Percentiles rank a stretch among this genome's conserved stretches.
Evolutionary conservation across 2,113 vertebrate genomes (phyloP).

Genomic region (Ochotona princeps): DNA sequence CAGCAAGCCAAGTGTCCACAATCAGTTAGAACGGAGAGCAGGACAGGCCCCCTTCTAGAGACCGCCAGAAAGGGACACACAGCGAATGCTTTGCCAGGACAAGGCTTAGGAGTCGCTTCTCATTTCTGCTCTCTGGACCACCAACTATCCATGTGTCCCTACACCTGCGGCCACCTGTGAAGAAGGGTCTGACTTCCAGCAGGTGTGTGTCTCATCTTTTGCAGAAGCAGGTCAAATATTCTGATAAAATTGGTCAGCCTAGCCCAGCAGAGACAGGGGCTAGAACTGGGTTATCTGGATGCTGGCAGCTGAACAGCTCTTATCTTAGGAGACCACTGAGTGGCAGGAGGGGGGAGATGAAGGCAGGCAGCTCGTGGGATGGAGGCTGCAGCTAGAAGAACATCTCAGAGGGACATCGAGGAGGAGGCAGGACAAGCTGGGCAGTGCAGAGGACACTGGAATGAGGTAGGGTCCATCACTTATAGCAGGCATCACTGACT

Average conservation of each 20-base stretch:
- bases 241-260: background rate
- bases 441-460: background rate
- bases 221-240: conserved; percentile 16
- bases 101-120: background rate
- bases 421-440: background rate
- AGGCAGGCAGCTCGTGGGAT: background rate
- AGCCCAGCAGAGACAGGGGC: background rate
- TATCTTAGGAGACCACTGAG: background rate
- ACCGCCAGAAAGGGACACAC: background rate
- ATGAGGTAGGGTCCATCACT: background rate
- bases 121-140: background rate
- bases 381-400: background rate
- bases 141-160: background rate
- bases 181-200: background rate
- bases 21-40: background rate
- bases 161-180: background rate
- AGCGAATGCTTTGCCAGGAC: background rate
- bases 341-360: background rate
- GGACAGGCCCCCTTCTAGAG: background rate
- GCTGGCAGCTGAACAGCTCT: background rate
- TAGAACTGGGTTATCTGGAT: background rate
- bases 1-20: background rate
- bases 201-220: background rate
- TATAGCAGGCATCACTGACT: background rate
- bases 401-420: too few relatives aligned